Evolutionary conservation across 2,113 vertebrate genomes (phyloP).

Genomic region (Synodontis membranacea): DNA sequence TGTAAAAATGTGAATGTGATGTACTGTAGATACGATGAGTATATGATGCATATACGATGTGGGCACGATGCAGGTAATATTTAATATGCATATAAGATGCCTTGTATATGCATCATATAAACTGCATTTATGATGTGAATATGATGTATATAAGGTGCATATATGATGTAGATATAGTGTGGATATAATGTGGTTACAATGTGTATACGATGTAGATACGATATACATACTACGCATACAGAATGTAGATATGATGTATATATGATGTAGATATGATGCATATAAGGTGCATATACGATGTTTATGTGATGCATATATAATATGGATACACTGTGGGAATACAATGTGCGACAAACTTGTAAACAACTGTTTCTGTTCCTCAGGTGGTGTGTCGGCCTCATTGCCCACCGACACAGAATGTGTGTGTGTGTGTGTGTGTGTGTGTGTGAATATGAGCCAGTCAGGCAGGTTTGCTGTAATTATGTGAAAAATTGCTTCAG

Average conservation of each 20-base stretch:
- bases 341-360: background rate
- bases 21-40: too few relatives aligned
- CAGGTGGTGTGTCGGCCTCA: background rate
- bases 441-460: conserved; percentile 61
- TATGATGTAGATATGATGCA: background rate
- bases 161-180: too few relatives aligned
- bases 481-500: conserved; percentile 73
- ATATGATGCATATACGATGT: too few relatives aligned
- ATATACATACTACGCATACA: too few relatives aligned
- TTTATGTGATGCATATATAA: background rate
- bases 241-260: background rate
- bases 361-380: conserved; percentile 15
- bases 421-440: conserved; percentile 25
- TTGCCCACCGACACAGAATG: conserved; percentile 30
- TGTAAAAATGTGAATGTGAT: too few relatives aligned
- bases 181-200: background rate
- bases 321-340: background rate
- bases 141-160: too few relatives aligned
- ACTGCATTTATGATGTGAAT: too few relatives aligned
- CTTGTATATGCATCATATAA: too few relatives aligned
- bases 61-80: too few relatives aligned
- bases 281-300: background rate
- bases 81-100: too few relatives aligned
- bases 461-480: conserved; percentile 75
- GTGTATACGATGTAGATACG: background rate